phyloP scores from a whole-genome alignment of 2,888 invertebrate species.

The Diploptera punctata region DNA sequence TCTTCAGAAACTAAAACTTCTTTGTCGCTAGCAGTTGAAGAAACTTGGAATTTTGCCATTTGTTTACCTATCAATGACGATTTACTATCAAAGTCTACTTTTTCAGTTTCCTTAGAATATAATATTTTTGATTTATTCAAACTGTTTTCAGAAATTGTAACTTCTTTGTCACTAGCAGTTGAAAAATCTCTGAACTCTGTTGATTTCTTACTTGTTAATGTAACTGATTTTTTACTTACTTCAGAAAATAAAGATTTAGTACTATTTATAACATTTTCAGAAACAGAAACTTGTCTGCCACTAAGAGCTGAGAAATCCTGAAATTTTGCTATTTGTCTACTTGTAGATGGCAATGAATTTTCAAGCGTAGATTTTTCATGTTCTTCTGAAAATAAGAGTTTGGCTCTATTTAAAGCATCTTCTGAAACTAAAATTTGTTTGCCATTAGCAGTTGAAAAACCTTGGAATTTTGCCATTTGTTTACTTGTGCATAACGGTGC shows the following conservation, averaged over 20 bases:
- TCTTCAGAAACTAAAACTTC: constrained; percentile 46
- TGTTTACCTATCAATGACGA: too few species aligned
- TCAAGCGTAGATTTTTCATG: too few species aligned
- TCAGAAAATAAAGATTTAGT: constrained; percentile 53
- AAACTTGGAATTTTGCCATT: constrained; percentile 34
- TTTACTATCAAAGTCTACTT: too few species aligned
- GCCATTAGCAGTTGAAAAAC: constrained; percentile 51
- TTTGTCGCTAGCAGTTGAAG: constrained; percentile 46
- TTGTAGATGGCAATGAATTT: too few species aligned
- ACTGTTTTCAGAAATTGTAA: constrained; percentile 51
- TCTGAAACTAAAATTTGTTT: constrained; percentile 53
- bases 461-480: not conserved
- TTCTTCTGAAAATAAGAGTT: constrained; percentile 49
- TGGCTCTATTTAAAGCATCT: constrained; percentile 49
- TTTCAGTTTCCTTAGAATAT: constrained; percentile 1
- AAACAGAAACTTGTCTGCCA: constrained; percentile 51
- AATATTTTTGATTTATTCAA: not conserved
- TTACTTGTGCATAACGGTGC: too few species aligned
- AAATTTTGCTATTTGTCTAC: too few species aligned
- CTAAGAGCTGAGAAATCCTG: constrained; percentile 47
- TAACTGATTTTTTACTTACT: constrained; percentile 44
- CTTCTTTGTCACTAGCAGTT: constrained; percentile 43
- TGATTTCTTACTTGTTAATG: constrained; percentile 4
- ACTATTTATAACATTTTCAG: constrained; percentile 51
- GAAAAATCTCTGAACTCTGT: constrained; percentile 42